Percentiles rank a stretch among this genome's conserved stretches.
Evolutionary conservation across 2,888 invertebrate species (phyloP).

Genomic region (Agriotes lineatus): DNA sequence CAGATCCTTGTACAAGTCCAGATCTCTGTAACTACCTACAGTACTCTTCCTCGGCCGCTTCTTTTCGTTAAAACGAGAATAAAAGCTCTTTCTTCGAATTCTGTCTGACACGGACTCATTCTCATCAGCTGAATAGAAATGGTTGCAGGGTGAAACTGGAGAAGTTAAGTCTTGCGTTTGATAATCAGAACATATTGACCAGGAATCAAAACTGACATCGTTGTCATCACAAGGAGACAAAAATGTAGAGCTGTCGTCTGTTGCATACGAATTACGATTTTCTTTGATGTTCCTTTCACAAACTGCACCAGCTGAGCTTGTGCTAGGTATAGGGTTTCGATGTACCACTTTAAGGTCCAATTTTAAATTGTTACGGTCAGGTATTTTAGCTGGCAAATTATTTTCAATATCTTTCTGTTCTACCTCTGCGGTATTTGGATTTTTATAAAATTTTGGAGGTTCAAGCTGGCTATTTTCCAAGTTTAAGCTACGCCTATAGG

Average conservation of each 20-base stretch:
- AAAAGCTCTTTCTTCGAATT: constrained; percentile 90
- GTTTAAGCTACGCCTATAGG: constrained; percentile 62
- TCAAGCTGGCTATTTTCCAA: constrained; percentile 56
- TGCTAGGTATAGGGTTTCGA: constrained; percentile 41
- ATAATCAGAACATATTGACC: constrained; percentile 75
- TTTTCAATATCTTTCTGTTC: background rate
- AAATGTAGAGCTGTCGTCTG: constrained; percentile 64
- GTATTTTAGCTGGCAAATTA: constrained; percentile 35
- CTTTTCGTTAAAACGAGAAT: constrained; percentile 88
- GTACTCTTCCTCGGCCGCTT: constrained; percentile 79
- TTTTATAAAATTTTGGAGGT: constrained; percentile 51
- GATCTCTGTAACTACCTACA: constrained; percentile 66
- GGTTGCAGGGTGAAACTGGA: constrained; percentile 66
- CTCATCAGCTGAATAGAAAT: constrained; percentile 65
- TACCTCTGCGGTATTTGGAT: constrained; percentile 10
- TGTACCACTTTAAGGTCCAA: constrained; percentile 71
- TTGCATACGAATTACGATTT: constrained; percentile 67
- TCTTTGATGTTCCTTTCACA: constrained; percentile 30
- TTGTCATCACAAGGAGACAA: constrained; percentile 76
- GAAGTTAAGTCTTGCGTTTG: constrained; percentile 63
- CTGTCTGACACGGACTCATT: constrained; percentile 83
- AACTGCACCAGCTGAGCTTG: constrained; percentile 42
- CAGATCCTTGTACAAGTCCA: constrained; percentile 60
- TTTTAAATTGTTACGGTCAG: constrained; percentile 69
- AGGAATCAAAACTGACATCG: constrained; percentile 69